Evolutionary conservation across 2,113 vertebrate genomes (phyloP).

Genomic region (Cyprinodon tularosa): DNA sequence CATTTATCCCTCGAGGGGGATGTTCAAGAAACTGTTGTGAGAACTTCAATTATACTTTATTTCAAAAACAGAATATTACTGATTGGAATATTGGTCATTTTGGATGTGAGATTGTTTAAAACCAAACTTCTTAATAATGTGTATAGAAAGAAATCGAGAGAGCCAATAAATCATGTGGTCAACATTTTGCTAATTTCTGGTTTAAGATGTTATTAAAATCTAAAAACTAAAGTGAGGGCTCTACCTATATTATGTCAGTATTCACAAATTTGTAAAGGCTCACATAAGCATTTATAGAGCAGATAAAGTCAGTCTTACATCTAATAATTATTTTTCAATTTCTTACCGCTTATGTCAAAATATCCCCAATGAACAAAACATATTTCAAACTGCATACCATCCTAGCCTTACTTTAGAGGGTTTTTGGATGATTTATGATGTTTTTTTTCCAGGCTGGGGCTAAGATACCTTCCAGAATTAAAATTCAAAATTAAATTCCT

Average conservation of each 20-base stretch:
- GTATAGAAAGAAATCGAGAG: background rate
- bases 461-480: too few species aligned
- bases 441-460: too few species aligned
- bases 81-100: background rate
- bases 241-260: background rate
- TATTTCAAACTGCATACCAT: background rate
- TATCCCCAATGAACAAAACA: background rate
- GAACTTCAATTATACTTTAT: conserved; percentile 10
- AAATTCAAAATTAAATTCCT: too few species aligned
- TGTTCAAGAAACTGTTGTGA: conserved; percentile 39
- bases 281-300: background rate
- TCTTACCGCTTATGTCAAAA: background rate
- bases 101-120: background rate
- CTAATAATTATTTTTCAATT: background rate
- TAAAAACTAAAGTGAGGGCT: background rate
- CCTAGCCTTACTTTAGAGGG: too few species aligned
- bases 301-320: background rate
- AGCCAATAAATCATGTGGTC: background rate
- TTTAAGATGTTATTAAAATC: background rate
- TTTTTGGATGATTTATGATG: too few species aligned
- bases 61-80: conserved; percentile 16
- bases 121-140: background rate
- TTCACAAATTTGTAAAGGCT: background rate
- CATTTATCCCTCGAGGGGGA: conserved; percentile 49
- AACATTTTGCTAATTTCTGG: background rate